Evolutionary conservation across 1,140 invertebrate species (phyloP), one percentile per base, ranked within the genome.

Genomic region (Euschistus heros): DNA sequence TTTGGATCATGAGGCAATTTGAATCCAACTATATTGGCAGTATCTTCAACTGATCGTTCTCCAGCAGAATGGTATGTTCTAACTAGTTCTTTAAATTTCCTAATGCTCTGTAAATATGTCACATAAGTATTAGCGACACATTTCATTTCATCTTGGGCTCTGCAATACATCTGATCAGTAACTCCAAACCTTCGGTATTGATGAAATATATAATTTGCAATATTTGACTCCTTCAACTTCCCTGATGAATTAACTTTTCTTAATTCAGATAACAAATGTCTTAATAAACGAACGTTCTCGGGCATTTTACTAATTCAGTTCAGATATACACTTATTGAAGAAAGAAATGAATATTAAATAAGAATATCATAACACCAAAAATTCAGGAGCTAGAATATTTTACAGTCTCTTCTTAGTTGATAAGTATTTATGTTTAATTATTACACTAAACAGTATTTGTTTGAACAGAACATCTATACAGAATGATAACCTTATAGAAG

Each of bases 1-100:
- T 84, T 87, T 17, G 87, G 86, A 78, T 91, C 88, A 72, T 89
- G 85, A 0, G 90, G 90, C 33, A 93, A 74, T 72, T 90, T 91
- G 70, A 92, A 91, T 26, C 91, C 90, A 62, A 94, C 88, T 71
- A 91, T 76, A 70, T 84, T 81, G 17, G 91, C 90, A 13, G 89
- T 91, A 69, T 90, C 86, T 70, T 82, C 79, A 10, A 90, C 75
- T 52, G 78, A 82, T 57, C 87, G 76, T 74, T 92, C 89, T 18
- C 89, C 89, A 74, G 83, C 85, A 13, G 86, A 86, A 70, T 84
- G 81, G 73, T 85, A 92, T 52, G 86, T 80, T 10, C 74, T 74
- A 67, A 83, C 80, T n/a, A 92, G 82, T 73, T 88, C 83, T 67
- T 84, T 79, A 69, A 84, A 84, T 63, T 78, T 76, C 66, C 88